phyloP scores from a whole-genome alignment of 2,797 vertebrate genomes.

The Anas georgica region DNA sequence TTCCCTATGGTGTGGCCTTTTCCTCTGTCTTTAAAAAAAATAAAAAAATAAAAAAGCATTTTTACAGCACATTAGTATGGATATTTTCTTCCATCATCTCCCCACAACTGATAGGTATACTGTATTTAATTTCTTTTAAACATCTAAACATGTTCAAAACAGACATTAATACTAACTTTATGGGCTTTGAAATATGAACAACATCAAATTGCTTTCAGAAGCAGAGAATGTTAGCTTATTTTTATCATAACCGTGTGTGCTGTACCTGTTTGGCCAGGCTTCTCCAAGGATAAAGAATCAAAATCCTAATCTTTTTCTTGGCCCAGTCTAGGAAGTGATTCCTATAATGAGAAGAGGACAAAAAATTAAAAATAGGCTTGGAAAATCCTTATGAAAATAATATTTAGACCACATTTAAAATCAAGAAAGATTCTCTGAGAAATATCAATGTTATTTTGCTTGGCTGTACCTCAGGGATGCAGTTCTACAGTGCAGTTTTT shows the following conservation, averaged over 20 bases:
- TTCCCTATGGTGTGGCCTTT: conserved; percentile 63
- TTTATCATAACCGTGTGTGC: neutral
- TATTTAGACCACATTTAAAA: neutral
- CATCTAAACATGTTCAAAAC: neutral
- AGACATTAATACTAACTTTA: neutral
- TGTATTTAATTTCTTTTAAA: conserved; percentile 8
- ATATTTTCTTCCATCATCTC: neutral
- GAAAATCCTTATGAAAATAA: neutral
- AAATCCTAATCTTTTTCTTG: neutral
- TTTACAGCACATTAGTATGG: neutral
- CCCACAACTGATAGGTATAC: neutral
- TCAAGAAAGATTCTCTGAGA: neutral
- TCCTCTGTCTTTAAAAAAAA: conserved; percentile 36
- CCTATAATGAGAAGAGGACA: neutral
- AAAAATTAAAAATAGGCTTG: neutral
- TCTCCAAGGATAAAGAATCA: neutral
- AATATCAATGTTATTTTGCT: accelerated
- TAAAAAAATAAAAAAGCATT: neutral
- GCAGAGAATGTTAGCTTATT: neutral
- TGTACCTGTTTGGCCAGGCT: neutral
- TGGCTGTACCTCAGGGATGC: neutral
- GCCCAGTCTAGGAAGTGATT: neutral
- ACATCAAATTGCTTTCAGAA: neutral
- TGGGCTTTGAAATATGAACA: neutral
- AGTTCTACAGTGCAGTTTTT: neutral